Percentiles rank a stretch among this genome's conserved stretches.
phyloP scores from a whole-genome alignment of 1,140 invertebrate species.

The Drosophila subpulchrella region DNA sequence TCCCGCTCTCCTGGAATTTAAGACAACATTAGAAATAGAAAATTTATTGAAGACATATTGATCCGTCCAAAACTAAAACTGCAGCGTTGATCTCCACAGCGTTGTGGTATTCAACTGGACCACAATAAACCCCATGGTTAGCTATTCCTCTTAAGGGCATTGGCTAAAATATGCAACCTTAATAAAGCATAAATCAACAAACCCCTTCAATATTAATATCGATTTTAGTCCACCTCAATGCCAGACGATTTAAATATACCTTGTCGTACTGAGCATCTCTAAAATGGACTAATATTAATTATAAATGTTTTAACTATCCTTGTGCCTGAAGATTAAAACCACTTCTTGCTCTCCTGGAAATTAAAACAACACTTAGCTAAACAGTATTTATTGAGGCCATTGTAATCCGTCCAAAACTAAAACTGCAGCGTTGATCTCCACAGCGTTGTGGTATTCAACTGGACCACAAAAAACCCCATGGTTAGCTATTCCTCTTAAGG shows the following conservation, averaged over 20 bases:
- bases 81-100: constrained; percentile 35
- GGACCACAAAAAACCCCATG: constrained; percentile 53
- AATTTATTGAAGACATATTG: background rate
- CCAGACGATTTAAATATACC: background rate
- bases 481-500: constrained; percentile 69
- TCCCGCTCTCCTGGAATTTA: constrained; percentile 50
- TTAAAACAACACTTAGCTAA: constrained; percentile 19
- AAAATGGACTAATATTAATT: constrained; percentile 21
- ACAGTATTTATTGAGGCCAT: background rate
- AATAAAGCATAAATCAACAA: constrained; percentile 59
- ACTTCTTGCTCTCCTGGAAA: constrained; percentile 41
- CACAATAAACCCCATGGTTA: constrained; percentile 47
- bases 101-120: constrained; percentile 62
- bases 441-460: constrained; percentile 56
- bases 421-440: constrained; percentile 44
- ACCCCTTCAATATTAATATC: no score
- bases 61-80: constrained; percentile 60
- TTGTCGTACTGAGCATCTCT: constrained; percentile 5
- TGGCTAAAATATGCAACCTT: constrained; percentile 62
- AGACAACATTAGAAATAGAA: constrained; percentile 21
- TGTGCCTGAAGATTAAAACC: constrained; percentile 24
- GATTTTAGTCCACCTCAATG: constrained; percentile 23
- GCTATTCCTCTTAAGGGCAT: constrained; percentile 73
- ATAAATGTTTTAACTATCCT: constrained; percentile 30
- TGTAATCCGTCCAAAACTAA: constrained; percentile 49